Conservation (phyloP, 2,113 vertebrate species). For the Heptranchias perlo region DNA sequence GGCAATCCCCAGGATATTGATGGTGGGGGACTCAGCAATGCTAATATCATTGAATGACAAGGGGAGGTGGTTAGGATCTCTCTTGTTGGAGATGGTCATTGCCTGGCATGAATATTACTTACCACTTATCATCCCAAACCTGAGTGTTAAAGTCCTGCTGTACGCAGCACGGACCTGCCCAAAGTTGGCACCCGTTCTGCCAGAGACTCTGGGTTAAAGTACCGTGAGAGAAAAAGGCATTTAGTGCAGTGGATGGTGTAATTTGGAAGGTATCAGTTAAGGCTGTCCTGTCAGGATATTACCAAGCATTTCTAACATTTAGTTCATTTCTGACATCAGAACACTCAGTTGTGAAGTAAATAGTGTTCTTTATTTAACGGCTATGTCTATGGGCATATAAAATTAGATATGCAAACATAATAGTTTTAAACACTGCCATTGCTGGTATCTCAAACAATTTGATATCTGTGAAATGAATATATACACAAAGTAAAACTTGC, state of each 20-base stretch:
- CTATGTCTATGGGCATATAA: background rate
- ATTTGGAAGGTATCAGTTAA: background rate
- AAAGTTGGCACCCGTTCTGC: background rate
- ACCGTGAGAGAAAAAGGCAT: background rate
- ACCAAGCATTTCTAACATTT: background rate
- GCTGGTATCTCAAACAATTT: background rate
- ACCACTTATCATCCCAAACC: background rate
- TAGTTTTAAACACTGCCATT: background rate
- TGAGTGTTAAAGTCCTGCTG: background rate
- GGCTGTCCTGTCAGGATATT: background rate
- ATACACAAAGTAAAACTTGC: background rate
- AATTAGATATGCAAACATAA: background rate
- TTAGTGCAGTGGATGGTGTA: background rate
- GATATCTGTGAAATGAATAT: background rate
- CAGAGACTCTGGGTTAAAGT: background rate
- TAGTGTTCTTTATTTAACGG: background rate
- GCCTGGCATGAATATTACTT: background rate
- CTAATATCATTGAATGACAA: background rate
- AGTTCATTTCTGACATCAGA: background rate
- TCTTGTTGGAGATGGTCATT: background rate
- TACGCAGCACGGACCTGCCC: too few species aligned
- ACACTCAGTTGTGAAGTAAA: background rate
- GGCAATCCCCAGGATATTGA: background rate
- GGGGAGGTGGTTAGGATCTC: background rate
- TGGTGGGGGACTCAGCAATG: background rate